Conservation (phyloP, 2,113 vertebrate species). For the Cariama cristata region DNA sequence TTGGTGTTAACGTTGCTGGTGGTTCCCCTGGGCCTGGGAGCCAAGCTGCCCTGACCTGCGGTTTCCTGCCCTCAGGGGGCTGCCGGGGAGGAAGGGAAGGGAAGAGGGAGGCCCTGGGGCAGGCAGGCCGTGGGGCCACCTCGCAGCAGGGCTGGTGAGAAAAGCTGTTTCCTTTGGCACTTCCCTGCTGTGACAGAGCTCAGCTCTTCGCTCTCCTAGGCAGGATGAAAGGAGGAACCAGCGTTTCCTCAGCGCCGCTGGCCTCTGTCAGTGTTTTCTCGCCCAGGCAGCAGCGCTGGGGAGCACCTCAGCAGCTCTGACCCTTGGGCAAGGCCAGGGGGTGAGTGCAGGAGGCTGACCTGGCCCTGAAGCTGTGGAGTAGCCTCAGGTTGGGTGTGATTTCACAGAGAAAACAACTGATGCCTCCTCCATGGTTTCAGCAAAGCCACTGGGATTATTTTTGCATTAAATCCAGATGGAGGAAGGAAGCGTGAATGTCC, state of each 20-base stretch:
- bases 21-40: neutral
- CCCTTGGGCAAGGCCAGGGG: neutral
- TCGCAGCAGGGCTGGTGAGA: neutral
- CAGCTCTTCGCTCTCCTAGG: neutral
- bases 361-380: neutral
- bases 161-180: neutral
- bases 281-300: rapidly evolving
- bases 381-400: rapidly evolving
- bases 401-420: neutral
- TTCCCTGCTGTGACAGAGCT: neutral
- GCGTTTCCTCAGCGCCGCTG: rapidly evolving
- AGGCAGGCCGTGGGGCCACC: rapidly evolving
- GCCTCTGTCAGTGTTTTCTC: rapidly evolving
- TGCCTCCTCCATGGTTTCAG: neutral
- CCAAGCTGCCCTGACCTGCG: neutral
- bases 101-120: neutral
- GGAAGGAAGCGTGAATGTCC: neutral
- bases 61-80: neutral
- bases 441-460: neutral
- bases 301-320: rapidly evolving
- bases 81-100: neutral
- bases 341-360: neutral
- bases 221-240: neutral
- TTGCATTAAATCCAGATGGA: neutral
- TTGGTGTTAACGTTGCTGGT: rapidly evolving